Conservation (phyloP, 2,888 invertebrate species). For the Parapristionchus giblindavisi region DNA sequence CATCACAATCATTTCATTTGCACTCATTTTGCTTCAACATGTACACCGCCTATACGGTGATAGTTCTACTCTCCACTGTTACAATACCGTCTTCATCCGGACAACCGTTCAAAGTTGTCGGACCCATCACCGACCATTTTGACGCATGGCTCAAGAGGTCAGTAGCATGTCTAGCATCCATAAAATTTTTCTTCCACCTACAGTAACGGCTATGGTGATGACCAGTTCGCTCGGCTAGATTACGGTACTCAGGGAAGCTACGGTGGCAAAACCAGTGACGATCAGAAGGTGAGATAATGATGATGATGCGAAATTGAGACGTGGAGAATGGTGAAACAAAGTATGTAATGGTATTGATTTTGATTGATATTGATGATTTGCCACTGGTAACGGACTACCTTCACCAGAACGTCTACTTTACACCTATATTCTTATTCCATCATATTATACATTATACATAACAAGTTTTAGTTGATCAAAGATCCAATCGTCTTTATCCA, state of each 20-base stretch:
- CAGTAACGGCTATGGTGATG: slow-evolving; percentile 48
- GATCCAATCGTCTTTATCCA: slow-evolving; percentile 52
- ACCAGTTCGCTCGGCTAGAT: slow-evolving; percentile 48
- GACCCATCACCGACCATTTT: slow-evolving; percentile 14
- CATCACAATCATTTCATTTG: too few relatives aligned
- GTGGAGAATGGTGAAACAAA: too few relatives aligned
- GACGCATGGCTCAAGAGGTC: slow-evolving; percentile 24
- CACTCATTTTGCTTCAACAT: too few relatives aligned
- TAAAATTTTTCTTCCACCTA: too few relatives aligned
- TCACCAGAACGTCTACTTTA: not conserved
- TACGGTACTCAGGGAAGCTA: slow-evolving; percentile 51
- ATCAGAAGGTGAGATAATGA: not conserved
- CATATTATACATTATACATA: too few relatives aligned
- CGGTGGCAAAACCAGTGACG: slow-evolving; percentile 49
- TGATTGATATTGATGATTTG: too few relatives aligned
- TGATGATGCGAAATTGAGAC: too few relatives aligned
- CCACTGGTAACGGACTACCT: not conserved
- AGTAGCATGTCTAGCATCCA: not conserved
- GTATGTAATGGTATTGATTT: too few relatives aligned
- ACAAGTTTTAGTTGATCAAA: slow-evolving; percentile 8
- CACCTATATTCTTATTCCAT: too few relatives aligned
- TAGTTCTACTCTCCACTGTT: too few relatives aligned
- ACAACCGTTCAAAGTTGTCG: not conserved
- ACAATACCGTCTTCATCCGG: too few relatives aligned
- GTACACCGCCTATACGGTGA: too few relatives aligned